phyloP scores from a whole-genome alignment of 2,888 invertebrate species.

The Tiliacea citrago region DNA sequence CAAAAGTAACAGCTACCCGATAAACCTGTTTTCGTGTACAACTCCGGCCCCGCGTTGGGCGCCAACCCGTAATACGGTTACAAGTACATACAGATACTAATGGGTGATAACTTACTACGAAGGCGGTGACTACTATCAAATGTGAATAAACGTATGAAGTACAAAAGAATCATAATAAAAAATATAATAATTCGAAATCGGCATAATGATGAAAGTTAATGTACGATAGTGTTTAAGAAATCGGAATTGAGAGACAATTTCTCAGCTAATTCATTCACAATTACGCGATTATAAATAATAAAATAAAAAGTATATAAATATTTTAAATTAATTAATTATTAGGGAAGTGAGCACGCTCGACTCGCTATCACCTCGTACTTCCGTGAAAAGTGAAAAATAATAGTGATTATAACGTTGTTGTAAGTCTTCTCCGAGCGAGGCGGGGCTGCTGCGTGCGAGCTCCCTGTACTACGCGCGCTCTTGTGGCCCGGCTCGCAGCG shows the following conservation, averaged over 20 bases:
- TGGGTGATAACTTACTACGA: slow-evolving; percentile 61
- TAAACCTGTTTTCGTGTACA: slow-evolving; percentile 38
- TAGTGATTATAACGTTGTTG: slow-evolving; percentile 71
- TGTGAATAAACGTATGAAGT: slow-evolving; percentile 79
- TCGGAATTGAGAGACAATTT: slow-evolving; percentile 83
- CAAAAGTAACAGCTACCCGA: slow-evolving; percentile 31
- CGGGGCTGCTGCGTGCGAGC: slow-evolving; percentile 25
- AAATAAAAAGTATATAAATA: slow-evolving; percentile 60
- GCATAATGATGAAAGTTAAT: slow-evolving; percentile 81
- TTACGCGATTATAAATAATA: slow-evolving; percentile 64
- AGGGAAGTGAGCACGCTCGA: slow-evolving; percentile 70
- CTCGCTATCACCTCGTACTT: slow-evolving; percentile 77
- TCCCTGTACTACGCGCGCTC: too few species aligned
- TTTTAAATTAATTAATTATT: slow-evolving; percentile 65
- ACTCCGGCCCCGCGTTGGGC: slow-evolving; percentile 66
- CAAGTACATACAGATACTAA: slow-evolving; percentile 44
- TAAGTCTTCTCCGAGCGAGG: slow-evolving; percentile 70
- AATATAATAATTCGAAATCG: slow-evolving; percentile 80
- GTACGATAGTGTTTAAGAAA: slow-evolving; percentile 83
- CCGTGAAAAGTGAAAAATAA: slow-evolving; percentile 71
- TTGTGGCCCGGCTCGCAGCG: too few species aligned
- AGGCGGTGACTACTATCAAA: slow-evolving; percentile 77
- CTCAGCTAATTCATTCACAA: slow-evolving; percentile 68
- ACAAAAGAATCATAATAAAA: slow-evolving; percentile 86
- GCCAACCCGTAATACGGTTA: slow-evolving; percentile 58